Percentiles rank a stretch among this genome's conserved stretches.
Evolutionary conservation across 2,797 vertebrate species (phyloP).

Genomic region (Ptychobarbus kaznakovi): DNA sequence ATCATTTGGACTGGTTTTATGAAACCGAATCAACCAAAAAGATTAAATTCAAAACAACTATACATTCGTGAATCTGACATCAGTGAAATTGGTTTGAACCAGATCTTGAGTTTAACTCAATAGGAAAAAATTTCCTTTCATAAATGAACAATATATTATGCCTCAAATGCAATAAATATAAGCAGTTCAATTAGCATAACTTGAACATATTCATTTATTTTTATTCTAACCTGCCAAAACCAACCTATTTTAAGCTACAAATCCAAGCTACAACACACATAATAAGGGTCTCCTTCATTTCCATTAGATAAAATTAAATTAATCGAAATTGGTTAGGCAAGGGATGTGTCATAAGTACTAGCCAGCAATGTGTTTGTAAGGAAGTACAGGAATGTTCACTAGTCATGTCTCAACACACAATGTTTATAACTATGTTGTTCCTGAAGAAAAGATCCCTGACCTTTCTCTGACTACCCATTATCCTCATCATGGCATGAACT

Average conservation of each 20-base stretch:
- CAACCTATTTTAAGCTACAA: conserved; percentile 60
- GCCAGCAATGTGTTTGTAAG: conserved; percentile 55
- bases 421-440: conserved; percentile 50
- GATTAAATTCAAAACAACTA: not conserved
- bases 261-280: conserved; percentile 62
- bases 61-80: not conserved
- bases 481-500: conserved; percentile 15
- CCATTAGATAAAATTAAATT: conserved; percentile 62
- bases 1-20: not conserved
- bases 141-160: not conserved
- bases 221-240: not conserved
- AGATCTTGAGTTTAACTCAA: not conserved
- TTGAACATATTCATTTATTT: not conserved
- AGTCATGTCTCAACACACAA: conserved; percentile 55
- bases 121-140: too few species aligned
- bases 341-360: conserved; percentile 52
- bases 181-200: not conserved
- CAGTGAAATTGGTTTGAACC: not conserved
- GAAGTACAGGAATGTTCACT: conserved; percentile 55
- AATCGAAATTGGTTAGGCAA: conserved; percentile 56
- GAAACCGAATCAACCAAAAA: not conserved
- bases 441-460: conserved; percentile 50
- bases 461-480: conserved; percentile 63
- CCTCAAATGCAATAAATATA: not conserved
- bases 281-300: conserved; percentile 53